Base-by-base conservation (phyloP, 2,888 invertebrate species). In the Chromoteleia sp. region DNA sequence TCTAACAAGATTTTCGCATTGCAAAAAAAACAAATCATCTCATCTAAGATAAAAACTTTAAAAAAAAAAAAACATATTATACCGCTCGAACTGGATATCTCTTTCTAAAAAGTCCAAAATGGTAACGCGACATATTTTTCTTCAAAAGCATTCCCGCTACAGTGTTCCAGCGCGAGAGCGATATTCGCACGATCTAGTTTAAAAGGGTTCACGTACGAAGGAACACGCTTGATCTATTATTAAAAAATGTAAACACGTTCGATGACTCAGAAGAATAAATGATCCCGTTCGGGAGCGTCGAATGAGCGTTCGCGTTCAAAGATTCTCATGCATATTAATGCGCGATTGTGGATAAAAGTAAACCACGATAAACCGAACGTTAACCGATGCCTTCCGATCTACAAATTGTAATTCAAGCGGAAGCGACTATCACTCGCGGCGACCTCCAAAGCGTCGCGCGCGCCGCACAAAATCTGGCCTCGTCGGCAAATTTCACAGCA, bases 331-430 rank as follows among this genome's bases (percentile, higher is more conserved):
- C 43, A 52, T 71, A 61, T 59, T 59, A 52, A 59, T 58, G 45
- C 21, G 17, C 21, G 54, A 17, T 14, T 17, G 30, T 25, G 58
- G 25, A 59, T 71, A 71, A 71, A 59, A 71, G 71, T 29, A 21
- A 36, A 50, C 50, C 36, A 36, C 50, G 59, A 61, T 59, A 70
- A 54, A 36, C 17, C 17, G 17, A 17, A 17, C 43, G 43, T 17
- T 43, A 65, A 65, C 58, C 50, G 50, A 33, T 15, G 52, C 25
- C 52, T 73, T 73, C 61, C 73, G 73, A 73, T 73, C 61, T 25
- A 52, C 73, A 73, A 73, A 73, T 61, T 61, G 73, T 43, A 39
- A 73, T 61, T 73, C 73, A 50, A 73, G 61, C 73, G 73, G 73
- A 73, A 73, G 43, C 59, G 17, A 50, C 71, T 71, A 71, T 71